These are phyloP conservation scores for Lagopus muta DNA, from an alignment of 2,113 vertebrate genomes.

Conservation along the genomic window DNA sequence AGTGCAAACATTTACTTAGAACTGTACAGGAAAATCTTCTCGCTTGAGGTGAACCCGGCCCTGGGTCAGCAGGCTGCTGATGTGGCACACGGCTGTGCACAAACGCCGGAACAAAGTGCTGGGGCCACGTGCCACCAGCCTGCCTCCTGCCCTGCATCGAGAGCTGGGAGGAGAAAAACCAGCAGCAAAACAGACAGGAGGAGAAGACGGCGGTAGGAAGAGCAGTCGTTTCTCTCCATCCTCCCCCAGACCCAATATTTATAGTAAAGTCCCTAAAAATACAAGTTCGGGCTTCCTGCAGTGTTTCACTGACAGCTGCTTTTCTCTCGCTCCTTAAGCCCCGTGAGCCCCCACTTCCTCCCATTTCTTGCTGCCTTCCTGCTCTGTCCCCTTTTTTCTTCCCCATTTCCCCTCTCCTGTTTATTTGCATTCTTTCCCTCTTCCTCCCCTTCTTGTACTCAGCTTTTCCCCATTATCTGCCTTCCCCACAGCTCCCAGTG, in stretches of 20 bases:
- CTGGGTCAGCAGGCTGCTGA: background rate
- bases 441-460: background rate
- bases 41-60: background rate
- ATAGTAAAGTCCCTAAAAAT: constrained; percentile 38
- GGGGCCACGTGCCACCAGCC: background rate
- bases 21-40: background rate
- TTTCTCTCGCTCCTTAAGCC: background rate
- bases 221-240: constrained; percentile 2
- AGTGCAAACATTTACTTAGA: background rate
- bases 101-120: background rate
- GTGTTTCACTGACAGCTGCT: background rate
- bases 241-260: constrained; percentile 19
- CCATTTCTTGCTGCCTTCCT: background rate
- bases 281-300: background rate
- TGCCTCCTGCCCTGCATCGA: background rate
- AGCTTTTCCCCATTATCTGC: background rate
- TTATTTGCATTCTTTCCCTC: background rate
- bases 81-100: background rate
- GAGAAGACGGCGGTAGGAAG: background rate
- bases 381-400: background rate
- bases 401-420: background rate
- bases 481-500: background rate
- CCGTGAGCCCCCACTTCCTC: rapidly evolving
- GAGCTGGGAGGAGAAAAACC: background rate
- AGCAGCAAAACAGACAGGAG: background rate